phyloP scores from a whole-genome alignment of 1,140 invertebrate species.

The Nixonia krombeini region DNA sequence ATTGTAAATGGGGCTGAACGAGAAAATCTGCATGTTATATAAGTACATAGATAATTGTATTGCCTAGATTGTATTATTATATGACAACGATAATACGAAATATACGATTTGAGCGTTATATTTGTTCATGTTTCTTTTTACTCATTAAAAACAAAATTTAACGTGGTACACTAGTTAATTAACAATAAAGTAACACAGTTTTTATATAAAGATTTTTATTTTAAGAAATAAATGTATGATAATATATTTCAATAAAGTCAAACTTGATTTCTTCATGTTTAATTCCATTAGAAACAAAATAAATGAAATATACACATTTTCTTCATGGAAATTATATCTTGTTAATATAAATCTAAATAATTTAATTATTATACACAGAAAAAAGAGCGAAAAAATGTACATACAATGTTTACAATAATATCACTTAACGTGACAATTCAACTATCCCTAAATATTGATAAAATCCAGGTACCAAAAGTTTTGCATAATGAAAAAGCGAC shows the following conservation, averaged over 20 bases:
- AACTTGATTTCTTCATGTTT: too few species aligned
- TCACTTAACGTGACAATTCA: neutral
- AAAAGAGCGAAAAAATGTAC: neutral
- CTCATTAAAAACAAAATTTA: neutral
- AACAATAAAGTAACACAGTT: too few species aligned
- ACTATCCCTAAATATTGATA: neutral
- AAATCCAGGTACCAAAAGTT: neutral
- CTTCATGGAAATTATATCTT: neutral
- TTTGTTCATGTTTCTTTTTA: neutral
- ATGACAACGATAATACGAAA: constrained; percentile 3
- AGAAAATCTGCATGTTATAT: too few species aligned
- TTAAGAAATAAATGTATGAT: too few species aligned
- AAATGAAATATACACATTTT: too few species aligned
- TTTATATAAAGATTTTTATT: too few species aligned
- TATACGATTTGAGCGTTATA: constrained; percentile 2
- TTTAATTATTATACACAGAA: neutral
- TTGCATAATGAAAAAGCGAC: neutral
- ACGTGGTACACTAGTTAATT: neutral
- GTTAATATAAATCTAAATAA: too few species aligned
- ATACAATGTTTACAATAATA: neutral
- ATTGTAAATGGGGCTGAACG: constrained; percentile 3
- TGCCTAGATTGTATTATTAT: constrained; percentile 1
- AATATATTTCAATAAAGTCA: too few species aligned
- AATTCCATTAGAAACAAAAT: too few species aligned
- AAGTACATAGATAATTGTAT: neutral